These are phyloP conservation scores for Willisornis vidua DNA, from an alignment of 2,113 vertebrate species.

Conservation along the genomic window DNA sequence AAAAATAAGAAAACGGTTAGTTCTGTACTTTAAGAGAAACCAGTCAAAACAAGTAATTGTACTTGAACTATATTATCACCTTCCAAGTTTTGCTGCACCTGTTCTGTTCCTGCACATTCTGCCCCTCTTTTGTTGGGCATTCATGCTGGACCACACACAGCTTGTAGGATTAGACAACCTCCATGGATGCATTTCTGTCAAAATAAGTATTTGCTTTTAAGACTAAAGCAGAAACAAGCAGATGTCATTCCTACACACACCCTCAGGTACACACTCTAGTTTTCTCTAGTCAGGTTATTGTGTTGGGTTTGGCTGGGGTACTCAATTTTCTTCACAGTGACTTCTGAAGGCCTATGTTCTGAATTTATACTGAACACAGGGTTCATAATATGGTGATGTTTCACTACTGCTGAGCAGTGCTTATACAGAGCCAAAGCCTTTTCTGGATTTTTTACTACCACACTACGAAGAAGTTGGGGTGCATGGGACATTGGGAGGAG, in stretches of 20 bases:
- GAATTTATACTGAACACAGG: not conserved
- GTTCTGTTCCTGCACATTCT: not conserved
- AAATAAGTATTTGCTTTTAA: not conserved
- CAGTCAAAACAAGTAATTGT: not conserved
- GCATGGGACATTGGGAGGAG: not conserved
- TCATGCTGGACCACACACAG: not conserved
- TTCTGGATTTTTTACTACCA: not conserved
- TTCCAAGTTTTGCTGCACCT: not conserved
- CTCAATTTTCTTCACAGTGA: not conserved
- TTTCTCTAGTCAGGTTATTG: too few relatives aligned
- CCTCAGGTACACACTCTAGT: too few relatives aligned
- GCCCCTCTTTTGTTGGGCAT: not conserved
- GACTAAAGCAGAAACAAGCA: not conserved
- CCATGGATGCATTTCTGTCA: not conserved
- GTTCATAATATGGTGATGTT: not conserved
- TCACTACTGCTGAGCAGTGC: not conserved
- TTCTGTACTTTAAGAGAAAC: not conserved
- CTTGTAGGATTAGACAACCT: not conserved
- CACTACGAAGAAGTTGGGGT: accelerated
- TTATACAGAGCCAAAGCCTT: not conserved
- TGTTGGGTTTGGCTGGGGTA: not conserved
- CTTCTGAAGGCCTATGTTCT: not conserved
- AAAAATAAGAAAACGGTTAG: not conserved
- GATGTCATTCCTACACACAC: not conserved
- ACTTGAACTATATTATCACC: not conserved